Percentiles rank a stretch among this genome's conserved stretches.
These are phyloP conservation scores for Mallotus villosus DNA, from an alignment of 2,797 vertebrate species.

Conservation along the genomic window DNA sequence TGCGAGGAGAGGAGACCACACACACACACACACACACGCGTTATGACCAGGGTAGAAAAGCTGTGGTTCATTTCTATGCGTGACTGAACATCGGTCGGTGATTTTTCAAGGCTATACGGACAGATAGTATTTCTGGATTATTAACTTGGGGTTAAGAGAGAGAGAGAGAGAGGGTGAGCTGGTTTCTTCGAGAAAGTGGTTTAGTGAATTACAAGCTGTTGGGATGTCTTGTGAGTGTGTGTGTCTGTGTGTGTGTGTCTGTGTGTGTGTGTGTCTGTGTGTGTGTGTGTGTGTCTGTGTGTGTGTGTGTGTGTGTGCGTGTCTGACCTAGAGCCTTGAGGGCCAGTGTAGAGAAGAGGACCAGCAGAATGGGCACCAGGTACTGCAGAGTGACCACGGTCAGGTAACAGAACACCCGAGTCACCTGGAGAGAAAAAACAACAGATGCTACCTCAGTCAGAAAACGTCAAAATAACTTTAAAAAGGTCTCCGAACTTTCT, in stretches of 20 bases:
- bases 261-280: neutral
- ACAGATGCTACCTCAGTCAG: neutral
- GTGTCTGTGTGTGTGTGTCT: neutral
- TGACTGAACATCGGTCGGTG: neutral
- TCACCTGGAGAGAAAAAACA: conserved; percentile 74
- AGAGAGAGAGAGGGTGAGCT: neutral
- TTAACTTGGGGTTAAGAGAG: neutral
- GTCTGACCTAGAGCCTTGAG: conserved; percentile 87
- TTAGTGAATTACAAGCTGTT: neutral
- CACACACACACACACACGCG: neutral
- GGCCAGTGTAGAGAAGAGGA: conserved; percentile 85
- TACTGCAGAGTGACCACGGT: conserved; percentile 92
- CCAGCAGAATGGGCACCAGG: conserved; percentile 85
- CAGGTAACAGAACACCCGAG: conserved; percentile 91
- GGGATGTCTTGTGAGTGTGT: neutral
- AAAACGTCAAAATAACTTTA: no score
- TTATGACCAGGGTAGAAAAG: neutral
- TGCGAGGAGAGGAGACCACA: conserved; percentile 45
- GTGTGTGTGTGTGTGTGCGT: neutral
- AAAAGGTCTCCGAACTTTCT: no score
- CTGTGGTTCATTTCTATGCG: neutral
- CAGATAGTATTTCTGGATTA: neutral
- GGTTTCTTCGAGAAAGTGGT: neutral
- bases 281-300: neutral
- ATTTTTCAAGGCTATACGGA: neutral